Conservation (phyloP, 2,797 vertebrate species). For the Acanthopagrus latus region DNA sequence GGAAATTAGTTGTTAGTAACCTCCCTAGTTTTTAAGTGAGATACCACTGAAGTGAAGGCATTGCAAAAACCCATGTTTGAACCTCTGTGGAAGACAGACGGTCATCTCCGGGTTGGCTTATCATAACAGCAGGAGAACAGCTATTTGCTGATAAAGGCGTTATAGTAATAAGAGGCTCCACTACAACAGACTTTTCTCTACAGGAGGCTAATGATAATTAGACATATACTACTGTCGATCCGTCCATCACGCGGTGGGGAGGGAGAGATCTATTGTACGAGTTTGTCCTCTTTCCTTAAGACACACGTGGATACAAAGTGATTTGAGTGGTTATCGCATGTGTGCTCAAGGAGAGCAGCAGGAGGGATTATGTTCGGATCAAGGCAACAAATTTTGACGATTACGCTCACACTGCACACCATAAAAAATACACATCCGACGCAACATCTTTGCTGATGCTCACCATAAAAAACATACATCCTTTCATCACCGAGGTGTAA, state of each 20-base stretch:
- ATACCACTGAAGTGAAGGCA: background rate
- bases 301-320: constrained; percentile 32
- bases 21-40: too few relatives aligned
- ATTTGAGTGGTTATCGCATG: constrained; percentile 27
- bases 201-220: constrained; percentile 78
- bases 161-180: constrained; percentile 66
- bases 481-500: constrained; percentile 33
- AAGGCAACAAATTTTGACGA: constrained; percentile 54
- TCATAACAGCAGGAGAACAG: constrained; percentile 64
- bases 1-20: too few relatives aligned
- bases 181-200: constrained; percentile 69
- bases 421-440: constrained; percentile 47
- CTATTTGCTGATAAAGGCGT: constrained; percentile 61
- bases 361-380: constrained; percentile 41
- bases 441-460: constrained; percentile 24
- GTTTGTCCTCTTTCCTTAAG: constrained; percentile 24
- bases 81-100: constrained; percentile 41
- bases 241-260: constrained; percentile 77
- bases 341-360: constrained; percentile 17
- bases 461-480: too few relatives aligned
- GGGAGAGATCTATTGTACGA: constrained; percentile 37
- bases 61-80: background rate
- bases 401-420: constrained; percentile 29
- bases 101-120: constrained; percentile 29
- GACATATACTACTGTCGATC: constrained; percentile 68